Conservation (phyloP, 2,888 invertebrate species). For the Harpagoxenus sublaevis region DNA sequence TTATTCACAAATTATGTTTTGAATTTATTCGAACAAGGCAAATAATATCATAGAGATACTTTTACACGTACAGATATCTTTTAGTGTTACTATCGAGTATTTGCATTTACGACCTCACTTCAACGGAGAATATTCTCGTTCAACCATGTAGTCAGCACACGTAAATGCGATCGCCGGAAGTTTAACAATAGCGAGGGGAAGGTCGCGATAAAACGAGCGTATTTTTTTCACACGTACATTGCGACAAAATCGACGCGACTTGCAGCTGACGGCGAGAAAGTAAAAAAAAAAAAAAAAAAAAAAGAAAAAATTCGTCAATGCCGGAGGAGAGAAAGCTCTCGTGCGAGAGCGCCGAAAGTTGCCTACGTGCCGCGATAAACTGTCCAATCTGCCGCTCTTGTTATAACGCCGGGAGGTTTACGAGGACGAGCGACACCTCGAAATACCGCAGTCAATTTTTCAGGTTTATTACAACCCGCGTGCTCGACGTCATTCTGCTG, state of each 20-base stretch:
- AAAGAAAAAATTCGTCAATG: conserved; percentile 22
- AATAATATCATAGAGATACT: background rate
- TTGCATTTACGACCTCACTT: background rate
- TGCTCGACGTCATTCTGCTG: conserved; percentile 1
- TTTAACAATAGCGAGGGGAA: conserved; percentile 18
- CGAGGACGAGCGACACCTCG: conserved; percentile 50
- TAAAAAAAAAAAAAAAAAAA: conserved; percentile 25
- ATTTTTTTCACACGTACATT: conserved; percentile 20
- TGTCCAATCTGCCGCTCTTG: conserved; percentile 47
- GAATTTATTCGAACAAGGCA: background rate
- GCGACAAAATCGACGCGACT: conserved; percentile 37
- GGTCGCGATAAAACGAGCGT: conserved; percentile 6
- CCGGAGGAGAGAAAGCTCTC: conserved; percentile 28
- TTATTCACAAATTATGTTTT: background rate
- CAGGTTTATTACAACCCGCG: conserved; percentile 37
- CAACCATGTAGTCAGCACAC: background rate
- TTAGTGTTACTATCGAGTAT: background rate
- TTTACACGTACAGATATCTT: background rate
- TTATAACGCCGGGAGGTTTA: conserved; percentile 60
- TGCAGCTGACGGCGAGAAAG: conserved; percentile 29
- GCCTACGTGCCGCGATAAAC: conserved; percentile 61
- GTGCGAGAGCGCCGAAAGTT: conserved; percentile 45
- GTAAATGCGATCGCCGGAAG: background rate
- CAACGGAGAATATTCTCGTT: background rate
- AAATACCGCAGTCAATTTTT: conserved; percentile 48